Evolutionary conservation across 2,888 invertebrate genomes (phyloP).

Genomic region (Entomobrya multifasciata): DNA sequence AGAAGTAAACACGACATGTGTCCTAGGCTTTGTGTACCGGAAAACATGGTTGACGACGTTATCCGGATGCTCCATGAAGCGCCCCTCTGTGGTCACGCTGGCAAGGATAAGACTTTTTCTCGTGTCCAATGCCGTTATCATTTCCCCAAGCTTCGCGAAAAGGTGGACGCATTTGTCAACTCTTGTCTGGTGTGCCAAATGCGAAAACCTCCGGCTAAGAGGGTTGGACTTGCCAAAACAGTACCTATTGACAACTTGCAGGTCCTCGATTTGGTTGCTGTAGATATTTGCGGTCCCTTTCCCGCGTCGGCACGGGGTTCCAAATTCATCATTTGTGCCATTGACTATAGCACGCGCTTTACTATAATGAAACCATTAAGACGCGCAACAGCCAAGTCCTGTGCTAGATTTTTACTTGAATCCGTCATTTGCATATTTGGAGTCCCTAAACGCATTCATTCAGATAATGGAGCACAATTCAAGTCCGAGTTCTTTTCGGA

Average conservation of each 20-base stretch:
- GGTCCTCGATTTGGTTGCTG: neutral
- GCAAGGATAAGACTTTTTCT: neutral
- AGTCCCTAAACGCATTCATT: neutral
- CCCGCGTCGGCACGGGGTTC: neutral
- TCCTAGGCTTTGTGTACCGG: neutral
- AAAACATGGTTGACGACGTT: neutral
- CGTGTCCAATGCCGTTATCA: neutral
- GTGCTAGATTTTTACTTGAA: neutral
- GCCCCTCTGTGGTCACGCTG: neutral
- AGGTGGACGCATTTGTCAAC: neutral
- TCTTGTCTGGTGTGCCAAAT: neutral
- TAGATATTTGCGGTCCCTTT: neutral
- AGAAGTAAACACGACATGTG: neutral
- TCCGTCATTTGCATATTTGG: neutral
- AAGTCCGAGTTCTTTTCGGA: neutral
- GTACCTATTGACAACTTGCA: neutral
- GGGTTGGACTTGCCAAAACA: neutral
- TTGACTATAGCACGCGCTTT: neutral
- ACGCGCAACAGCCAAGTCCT: neutral
- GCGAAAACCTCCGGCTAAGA: neutral
- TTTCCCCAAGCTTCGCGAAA: neutral
- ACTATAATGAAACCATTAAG: neutral
- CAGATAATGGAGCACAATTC: neutral
- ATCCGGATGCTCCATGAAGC: neutral
- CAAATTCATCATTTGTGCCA: neutral